These are phyloP conservation scores for Dioctria linearis DNA, from an alignment of 2,888 invertebrate genomes.

Conservation along the genomic window DNA sequence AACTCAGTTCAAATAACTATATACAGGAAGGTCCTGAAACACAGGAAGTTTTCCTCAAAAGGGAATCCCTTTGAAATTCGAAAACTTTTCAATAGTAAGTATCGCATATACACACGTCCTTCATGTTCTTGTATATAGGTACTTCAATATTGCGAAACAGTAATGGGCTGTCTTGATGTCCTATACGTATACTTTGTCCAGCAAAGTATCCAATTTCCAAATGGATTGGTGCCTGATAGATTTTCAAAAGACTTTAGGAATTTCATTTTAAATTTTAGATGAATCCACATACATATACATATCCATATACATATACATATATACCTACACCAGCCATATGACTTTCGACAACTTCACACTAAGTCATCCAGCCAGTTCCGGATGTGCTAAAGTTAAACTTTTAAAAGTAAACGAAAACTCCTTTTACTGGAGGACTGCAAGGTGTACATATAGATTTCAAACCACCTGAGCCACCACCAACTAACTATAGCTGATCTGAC, in stretches of 20 bases:
- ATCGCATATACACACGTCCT: not conserved
- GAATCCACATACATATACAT: too few species aligned
- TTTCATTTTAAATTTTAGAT: slow-evolving; percentile 13
- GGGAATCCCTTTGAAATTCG: not conserved
- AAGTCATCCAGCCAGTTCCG: not conserved
- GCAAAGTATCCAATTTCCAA: slow-evolving; percentile 29
- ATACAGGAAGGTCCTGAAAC: not conserved
- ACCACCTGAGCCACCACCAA: too few species aligned
- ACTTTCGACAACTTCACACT: not conserved
- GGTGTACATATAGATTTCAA: too few species aligned
- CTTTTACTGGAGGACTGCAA: too few species aligned
- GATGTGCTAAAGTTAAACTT: not conserved
- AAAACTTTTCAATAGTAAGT: not conserved
- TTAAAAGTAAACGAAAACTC: slow-evolving; percentile 13
- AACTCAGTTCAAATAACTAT: not conserved
- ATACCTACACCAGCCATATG: not conserved
- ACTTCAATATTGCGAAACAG: not conserved
- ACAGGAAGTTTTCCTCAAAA: not conserved
- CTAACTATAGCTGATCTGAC: too few species aligned
- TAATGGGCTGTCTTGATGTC: not conserved
- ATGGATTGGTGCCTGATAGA: slow-evolving; percentile 10
- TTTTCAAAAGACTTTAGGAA: slow-evolving; percentile 22
- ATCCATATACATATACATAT: too few species aligned
- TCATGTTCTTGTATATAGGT: not conserved
- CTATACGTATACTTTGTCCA: not conserved